Evolutionary conservation across 2,797 vertebrate genomes (phyloP), one percentile per base, ranked within the genome.

Genomic region (Borostomias antarcticus): DNA sequence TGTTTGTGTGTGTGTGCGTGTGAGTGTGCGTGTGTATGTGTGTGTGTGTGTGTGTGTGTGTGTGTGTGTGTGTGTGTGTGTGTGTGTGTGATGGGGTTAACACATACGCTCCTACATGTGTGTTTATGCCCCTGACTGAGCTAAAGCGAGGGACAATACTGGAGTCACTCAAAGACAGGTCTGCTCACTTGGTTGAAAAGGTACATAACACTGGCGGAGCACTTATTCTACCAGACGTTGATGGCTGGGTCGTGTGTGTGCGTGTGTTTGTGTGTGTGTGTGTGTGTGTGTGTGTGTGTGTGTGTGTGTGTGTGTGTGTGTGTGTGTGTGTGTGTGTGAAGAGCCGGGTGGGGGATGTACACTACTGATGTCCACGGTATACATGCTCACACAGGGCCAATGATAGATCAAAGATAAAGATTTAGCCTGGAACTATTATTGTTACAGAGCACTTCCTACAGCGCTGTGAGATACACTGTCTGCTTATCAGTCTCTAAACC

Each of bases 1-100:
- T 8, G 50, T n/a, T 32, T 45, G 47, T 37, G 57, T 53, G 23
- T 33, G 58, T 54, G 52, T 9, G 58, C 28, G 40, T 23, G 25
- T 29, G 40, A 29, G 53, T 32, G 53, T 45, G 58, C 54, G 50
- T 72, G 58, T 72, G 45, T 65, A 53, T 65, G 50, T 58, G 52
- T 66, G 63, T 40, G 57, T 60, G 68, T 40, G 3, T 33, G 47
- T 10, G 19, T 50, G 47, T 50, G 47, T 50, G 47, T 50, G 47
- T 50, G 47, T 50, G 47, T 54, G 3, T 29, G 25, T 28, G 51
- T 30, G 2, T 32, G 29, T 32, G 29, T 56, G 4, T 50, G 47
- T 19, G 40, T 45, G 4, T 45, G 40, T 45, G 40, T 45, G n/a
- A n/a, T n/a, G n/a, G n/a, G n/a, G n/a, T n/a, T n/a, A n/a, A n/a